Base-by-base conservation (phyloP, 1,140 invertebrate genomes). In the Pseudomyrmex sp. region DNA sequence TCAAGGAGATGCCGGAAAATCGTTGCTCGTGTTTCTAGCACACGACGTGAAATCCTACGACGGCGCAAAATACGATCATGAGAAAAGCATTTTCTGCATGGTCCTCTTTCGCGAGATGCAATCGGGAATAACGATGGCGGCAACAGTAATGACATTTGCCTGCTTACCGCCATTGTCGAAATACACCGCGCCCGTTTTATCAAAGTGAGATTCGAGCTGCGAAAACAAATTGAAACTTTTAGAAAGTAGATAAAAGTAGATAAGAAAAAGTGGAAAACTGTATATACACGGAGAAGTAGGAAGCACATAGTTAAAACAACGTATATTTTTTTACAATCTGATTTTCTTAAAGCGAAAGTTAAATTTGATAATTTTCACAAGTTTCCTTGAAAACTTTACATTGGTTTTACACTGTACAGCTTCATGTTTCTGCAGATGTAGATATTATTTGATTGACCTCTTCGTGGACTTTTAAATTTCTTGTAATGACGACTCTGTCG, bases 1-100 rank as follows among this genome's bases (percentile, higher is more conserved):
- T 7, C 5, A 35, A 26, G 58, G 13, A n/a, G 73, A 8, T 26
- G 52, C 48, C 8, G 46, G 9, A 15, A 74, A 74, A 61, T 26
- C 23, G 26, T 44, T 68, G 75, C 62, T 46, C 69, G 65, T 56
- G 52, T 79, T 70, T 59, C 54, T 48, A 59, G 52, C 9, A 18
- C 35, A 69, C 63, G 15, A 48, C 20, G 69, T 62, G 70, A 72
- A 75, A 62, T 82, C 23, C 48, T 23, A 26, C 23, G 46, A 73
- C 46, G 56, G 46, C 23, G 63, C 70, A 65, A 72, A 82, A 74
- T 75, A 72, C 79, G 79, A 74, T 73, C 66, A 73, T 75, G 70
- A n/a, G 79, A 52, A 50, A 75, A 75, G 23, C 52, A 82, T 82
- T 82, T 82, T 76, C 59, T 52, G 61, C 70, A 15, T 48, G 56